Evolutionary conservation across 2,797 vertebrate species (phyloP), one percentile per base, ranked within the genome.

Genomic region (Gymnoscopelus braueri): DNA sequence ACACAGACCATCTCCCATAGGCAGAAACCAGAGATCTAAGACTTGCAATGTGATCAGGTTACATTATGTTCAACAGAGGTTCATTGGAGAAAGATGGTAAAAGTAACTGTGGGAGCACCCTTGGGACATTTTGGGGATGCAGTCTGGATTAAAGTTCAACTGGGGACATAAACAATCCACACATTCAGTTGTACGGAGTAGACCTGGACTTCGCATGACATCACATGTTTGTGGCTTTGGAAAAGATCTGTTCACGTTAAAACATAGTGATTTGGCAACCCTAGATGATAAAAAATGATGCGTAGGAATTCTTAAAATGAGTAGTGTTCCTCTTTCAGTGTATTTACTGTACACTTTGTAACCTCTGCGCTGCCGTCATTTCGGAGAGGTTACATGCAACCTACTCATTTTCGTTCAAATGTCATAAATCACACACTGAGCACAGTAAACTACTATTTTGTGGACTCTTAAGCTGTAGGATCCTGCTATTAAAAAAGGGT

Each of bases 401-500:
- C 26, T 49, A 68, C 52, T 72, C 9, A 65, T 77, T 71, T 70
- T 49, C 69, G 76, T 71, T 12, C 72, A 58, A 57, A 15, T 52
- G 39, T 68, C 24, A 63, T 47, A 29, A 74, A 73, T 75, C 49
- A 68, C 54, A 59, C 10, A 5, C 48, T 50, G 24, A 24, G 4
- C 23, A 54, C n/a, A 29, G 50, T n/a, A 51, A 13, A 44, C 9
- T 44, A 44, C 39, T 44, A 44, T 23, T 24, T 51, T 3, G 12
- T 23, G 44, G 13, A 5, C 5, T 71, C 10, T 19, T 15, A 29
- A n/a, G n/a, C 32, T 23, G 23, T 54, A 11, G 9, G 5, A 59
- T 48, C n/a, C n/a, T 59, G 44, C 12, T 29, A 6, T 57, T 14
- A 61, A 8, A 53, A 44, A 50, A 60, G 71, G 3, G 12, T 47